Evolutionary conservation across 1,140 invertebrate genomes (phyloP), one percentile per base, ranked within the genome.

Genomic region (Choristoneura fumiferana): DNA sequence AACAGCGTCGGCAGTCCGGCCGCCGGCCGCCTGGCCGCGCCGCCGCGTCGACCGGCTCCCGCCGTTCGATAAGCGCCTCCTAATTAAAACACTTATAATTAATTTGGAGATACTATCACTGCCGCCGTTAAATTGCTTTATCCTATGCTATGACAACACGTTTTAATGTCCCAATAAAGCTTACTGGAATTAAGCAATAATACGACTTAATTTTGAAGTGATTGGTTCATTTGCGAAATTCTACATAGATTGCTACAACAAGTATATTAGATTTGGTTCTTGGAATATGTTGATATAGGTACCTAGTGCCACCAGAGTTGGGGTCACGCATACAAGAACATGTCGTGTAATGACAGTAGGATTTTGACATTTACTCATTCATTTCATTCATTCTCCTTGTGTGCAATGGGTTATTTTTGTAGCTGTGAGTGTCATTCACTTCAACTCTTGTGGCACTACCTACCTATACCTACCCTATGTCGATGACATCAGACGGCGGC

Each of bases 1-100:
- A 85, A 81, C 67, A 63, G 68, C 65, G 70, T 69, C 63, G 62
- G 56, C 63, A 63, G 67, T 68, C 63, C 58, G 58, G 58, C 39
- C 56, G 66, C 55, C 53, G 58, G 45, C 61, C 52, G 38, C 56
- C 58, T 43, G 68, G 66, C 68, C 67, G 61, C 63, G 67, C 68
- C 56, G 56, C 37, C 57, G 69, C 54, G 57, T 64, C 54, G 22
- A 29, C 45, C 58, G 40, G 58, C 52, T 38, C 54, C 59, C 39
- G 70, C 71, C 68, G 62, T 78, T 82, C 78, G 78, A 81, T 81
- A 73, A 76, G 71, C 63, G 64, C 45, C 67, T 70, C 72, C 82
- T 79, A 86, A 84, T 86, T 78, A 81, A 76, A 83, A 78, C 72
- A 67, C 75, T 71, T 78, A 81, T 81, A 83, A 83, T 78, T 81